Conservation (phyloP, 2,888 invertebrate species). For the Rhodophaea formosa region DNA sequence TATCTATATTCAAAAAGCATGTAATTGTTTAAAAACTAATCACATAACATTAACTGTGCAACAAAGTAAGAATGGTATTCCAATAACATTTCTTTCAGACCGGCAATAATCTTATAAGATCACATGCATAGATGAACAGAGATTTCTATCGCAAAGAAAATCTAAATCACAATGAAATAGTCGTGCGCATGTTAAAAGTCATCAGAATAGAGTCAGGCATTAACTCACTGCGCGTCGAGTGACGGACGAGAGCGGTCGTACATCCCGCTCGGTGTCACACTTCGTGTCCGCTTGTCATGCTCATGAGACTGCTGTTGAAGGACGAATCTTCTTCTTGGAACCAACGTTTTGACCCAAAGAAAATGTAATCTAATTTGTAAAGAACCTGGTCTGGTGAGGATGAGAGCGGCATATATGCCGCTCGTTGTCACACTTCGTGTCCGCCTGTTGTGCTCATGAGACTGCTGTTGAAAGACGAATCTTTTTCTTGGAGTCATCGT, state of each 20-base stretch:
- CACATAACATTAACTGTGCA: not conserved
- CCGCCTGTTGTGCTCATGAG: conserved; percentile 21
- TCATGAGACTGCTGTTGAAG: conserved; percentile 19
- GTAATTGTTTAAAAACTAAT: not conserved
- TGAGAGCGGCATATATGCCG: conserved; percentile 13
- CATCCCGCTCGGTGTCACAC: conserved; percentile 26
- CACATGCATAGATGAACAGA: conserved; percentile 4
- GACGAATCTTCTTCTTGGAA: not conserved
- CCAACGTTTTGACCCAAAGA: not conserved
- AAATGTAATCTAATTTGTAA: not conserved
- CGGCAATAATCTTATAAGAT: not conserved
- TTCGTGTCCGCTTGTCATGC: conserved; percentile 28
- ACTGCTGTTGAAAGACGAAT: conserved; percentile 18
- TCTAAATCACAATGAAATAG: conserved; percentile 16
- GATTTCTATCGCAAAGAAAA: not conserved
- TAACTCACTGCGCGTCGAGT: conserved; percentile 22
- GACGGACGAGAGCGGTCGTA: conserved; percentile 19
- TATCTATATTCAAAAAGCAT: too few species aligned
- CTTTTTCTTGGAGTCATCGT: not conserved
- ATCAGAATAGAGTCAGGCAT: conserved; percentile 23
- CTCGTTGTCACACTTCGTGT: conserved; percentile 29
- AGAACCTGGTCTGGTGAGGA: conserved; percentile 16
- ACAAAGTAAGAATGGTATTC: not conserved
- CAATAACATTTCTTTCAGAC: not conserved
- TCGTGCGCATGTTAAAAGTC: conserved; percentile 18